Percentiles rank a stretch among this genome's conserved stretches.
These are phyloP conservation scores for Labeo rohita DNA, from an alignment of 2,113 vertebrate species.

Conservation along the genomic window DNA sequence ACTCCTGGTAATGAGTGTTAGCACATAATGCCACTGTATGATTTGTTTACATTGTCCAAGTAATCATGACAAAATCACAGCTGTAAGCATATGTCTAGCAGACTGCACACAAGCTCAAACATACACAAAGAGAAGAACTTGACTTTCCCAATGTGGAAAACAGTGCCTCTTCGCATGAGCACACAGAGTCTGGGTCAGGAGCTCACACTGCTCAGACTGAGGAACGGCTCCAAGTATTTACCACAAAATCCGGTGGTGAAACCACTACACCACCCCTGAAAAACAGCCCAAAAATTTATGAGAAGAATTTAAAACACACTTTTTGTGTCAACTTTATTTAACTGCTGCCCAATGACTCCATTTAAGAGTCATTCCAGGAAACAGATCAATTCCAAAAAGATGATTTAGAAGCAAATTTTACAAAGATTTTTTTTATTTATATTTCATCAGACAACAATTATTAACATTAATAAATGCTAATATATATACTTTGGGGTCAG, in stretches of 20 bases:
- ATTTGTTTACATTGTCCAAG: slow-evolving; percentile 24
- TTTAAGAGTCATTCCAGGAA: not conserved
- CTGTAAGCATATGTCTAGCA: slow-evolving; percentile 42
- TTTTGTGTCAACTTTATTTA: slow-evolving; percentile 4
- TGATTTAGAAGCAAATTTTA: no score
- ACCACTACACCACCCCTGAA: not conserved
- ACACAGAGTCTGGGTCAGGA: slow-evolving; percentile 38
- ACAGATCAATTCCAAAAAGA: not conserved
- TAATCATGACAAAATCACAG: slow-evolving; percentile 24
- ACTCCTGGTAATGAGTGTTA: not conserved
- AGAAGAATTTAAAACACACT: not conserved
- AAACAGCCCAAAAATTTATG: not conserved
- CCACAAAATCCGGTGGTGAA: not conserved
- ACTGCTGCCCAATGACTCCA: not conserved
- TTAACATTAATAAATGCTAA: not conserved
- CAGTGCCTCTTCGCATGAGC: not conserved
- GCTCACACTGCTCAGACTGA: slow-evolving; percentile 28
- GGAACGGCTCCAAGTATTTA: slow-evolving; percentile 53
- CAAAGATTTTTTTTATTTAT: no score
- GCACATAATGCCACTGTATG: not conserved
- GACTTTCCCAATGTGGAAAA: slow-evolving; percentile 35
- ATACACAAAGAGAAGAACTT: slow-evolving; percentile 12
- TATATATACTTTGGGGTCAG: not conserved
- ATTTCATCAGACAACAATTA: no score
- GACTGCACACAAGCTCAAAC: slow-evolving; percentile 21